Conservation (phyloP, 2,113 vertebrate genomes). For the Sebastes schlegelii region DNA sequence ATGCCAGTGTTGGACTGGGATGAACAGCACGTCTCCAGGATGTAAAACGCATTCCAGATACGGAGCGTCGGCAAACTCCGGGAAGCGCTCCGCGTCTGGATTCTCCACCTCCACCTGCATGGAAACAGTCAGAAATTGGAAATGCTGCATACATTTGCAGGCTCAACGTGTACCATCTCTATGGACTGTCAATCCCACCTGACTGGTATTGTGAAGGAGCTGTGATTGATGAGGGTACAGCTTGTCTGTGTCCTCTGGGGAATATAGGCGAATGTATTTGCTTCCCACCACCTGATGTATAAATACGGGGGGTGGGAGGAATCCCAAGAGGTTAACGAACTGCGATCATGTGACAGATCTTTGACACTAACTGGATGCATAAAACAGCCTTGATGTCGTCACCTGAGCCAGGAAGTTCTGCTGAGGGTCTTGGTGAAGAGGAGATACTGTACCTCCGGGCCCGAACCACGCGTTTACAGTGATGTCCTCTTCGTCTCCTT, state of each 20-base stretch:
- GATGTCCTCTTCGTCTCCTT: conserved; percentile 92
- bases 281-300: conserved; percentile 89
- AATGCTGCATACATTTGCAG: conserved; percentile 44
- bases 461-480: conserved; percentile 98
- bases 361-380: conserved; percentile 21
- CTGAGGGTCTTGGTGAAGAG: conserved; percentile 97
- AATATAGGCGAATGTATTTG: conserved; percentile 93
- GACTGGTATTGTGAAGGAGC: conserved; percentile 96
- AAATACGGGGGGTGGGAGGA: conserved; percentile 1
- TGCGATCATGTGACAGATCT: conserved; percentile 12
- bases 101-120: conserved; percentile 93
- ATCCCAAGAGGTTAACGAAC: conserved; percentile 34
- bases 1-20: conserved; percentile 93
- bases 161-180: conserved; percentile 28
- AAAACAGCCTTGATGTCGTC: neutral
- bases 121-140: conserved; percentile 30
- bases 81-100: conserved; percentile 88
- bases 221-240: conserved; percentile 92
- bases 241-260: conserved; percentile 87
- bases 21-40: conserved; percentile 94
- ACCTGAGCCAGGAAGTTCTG: conserved; percentile 97
- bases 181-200: conserved; percentile 84
- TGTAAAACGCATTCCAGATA: conserved; percentile 90
- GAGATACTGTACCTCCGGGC: conserved; percentile 91
- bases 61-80: conserved; percentile 86